A percentile compares a stretch with the other conserved stretches of the same genome.
Conservation (phyloP, 53 echinoderm and acorn worm species). For the Patiria pectinifera region DNA sequence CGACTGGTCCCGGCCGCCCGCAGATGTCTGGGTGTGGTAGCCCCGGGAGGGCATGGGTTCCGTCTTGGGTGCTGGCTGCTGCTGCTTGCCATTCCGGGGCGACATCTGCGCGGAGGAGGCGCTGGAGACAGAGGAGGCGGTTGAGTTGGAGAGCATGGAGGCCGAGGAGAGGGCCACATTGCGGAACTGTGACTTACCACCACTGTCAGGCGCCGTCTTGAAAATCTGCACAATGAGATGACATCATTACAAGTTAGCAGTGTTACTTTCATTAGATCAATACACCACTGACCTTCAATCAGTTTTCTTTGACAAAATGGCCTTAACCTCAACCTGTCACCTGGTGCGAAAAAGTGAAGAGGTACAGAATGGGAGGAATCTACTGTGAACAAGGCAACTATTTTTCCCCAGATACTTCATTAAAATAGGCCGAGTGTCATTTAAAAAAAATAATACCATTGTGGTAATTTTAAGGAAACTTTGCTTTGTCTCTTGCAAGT, state of each 20-base stretch:
- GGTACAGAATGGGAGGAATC: too few species aligned
- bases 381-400: too few species aligned
- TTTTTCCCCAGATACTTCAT: too few species aligned
- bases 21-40: conserved; percentile 52
- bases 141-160: conserved; percentile 74
- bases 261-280: too few species aligned
- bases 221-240: conserved; percentile 77
- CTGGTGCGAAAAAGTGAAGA: too few species aligned
- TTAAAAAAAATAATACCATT: background rate
- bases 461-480: too few species aligned
- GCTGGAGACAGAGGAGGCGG: conserved; percentile 80
- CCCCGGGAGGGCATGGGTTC: conserved; percentile 25
- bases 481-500: too few species aligned
- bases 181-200: conserved; percentile 62
- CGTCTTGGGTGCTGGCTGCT: conserved; percentile 37
- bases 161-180: conserved; percentile 62
- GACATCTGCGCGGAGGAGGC: conserved; percentile 77
- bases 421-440: too few species aligned
- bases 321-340: too few species aligned
- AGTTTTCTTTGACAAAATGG: too few species aligned
- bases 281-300: too few species aligned
- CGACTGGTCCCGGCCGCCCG: conserved; percentile 76
- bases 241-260: background rate
- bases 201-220: conserved; percentile 86
- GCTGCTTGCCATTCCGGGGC: conserved; percentile 71